Conservation (phyloP, 30 jellyfish, hydroid and myxozoan species). For the Cassiopea andromeda region DNA sequence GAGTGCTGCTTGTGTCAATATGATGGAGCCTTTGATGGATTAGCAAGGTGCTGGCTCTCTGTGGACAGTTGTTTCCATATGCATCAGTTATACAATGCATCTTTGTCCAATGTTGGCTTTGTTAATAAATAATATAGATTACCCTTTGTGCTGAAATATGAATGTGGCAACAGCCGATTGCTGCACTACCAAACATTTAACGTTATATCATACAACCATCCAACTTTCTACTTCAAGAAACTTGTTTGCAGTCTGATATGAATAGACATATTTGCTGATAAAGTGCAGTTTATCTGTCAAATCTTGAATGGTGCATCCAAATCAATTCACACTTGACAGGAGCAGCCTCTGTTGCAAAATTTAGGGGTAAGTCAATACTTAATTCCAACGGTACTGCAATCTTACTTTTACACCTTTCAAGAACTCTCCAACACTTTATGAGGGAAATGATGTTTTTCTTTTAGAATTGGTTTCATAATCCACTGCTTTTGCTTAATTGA, state of each 20-base stretch:
- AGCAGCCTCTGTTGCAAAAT: constrained; percentile 16
- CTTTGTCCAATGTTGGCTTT: too few species aligned
- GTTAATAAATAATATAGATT: too few species aligned
- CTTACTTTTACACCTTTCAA: constrained; percentile 4
- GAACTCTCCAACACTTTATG: neutral
- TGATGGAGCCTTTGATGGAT: too few species aligned
- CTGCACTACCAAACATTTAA: neutral
- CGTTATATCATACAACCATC: neutral
- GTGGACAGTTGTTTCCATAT: too few species aligned
- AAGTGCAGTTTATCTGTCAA: constrained; percentile 1
- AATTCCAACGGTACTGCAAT: constrained; percentile 1
- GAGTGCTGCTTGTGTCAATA: too few species aligned
- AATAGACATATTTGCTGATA: neutral
- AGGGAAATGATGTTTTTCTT: neutral
- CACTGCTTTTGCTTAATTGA: too few species aligned
- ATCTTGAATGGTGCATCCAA: constrained; percentile 11
- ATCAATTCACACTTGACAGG: constrained; percentile 11
- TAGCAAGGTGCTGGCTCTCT: too few species aligned
- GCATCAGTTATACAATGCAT: too few species aligned
- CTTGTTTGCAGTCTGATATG: neutral
- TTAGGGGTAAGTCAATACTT: constrained; percentile 1
- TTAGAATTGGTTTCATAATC: too few species aligned
- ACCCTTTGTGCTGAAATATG: too few species aligned
- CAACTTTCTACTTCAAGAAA: neutral
- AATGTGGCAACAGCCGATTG: neutral